Evolutionary conservation across 2,797 vertebrate species (phyloP), one percentile per base, ranked within the genome.

Genomic region (Nannoperca obscura): DNA sequence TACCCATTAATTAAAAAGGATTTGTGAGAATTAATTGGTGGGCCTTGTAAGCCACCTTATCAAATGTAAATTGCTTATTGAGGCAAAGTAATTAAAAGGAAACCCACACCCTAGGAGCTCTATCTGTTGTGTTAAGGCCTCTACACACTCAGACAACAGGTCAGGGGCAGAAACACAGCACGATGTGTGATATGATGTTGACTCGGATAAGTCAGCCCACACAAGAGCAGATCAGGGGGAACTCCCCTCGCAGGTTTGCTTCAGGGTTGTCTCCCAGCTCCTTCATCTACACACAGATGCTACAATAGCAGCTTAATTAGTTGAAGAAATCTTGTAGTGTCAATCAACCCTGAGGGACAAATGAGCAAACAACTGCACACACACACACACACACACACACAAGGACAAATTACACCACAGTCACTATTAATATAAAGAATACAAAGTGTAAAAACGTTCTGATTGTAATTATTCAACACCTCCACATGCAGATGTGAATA

Each of bases 51-150:
- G 84, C 74, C 74, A 71, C 81, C 86, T 80, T 80, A 89, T 88
- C 88, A 85, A 87, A 87, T 87, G 80, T 77, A 89, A 89, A 91
- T 88, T 85, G 77, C 84, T 91, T 91, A 91, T 87, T 88, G 82
- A 86, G 75, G 83, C 79, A 83, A 87, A 87, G 82, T 89, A 91
- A 90, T 92, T 90, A 90, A 90, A 88, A 78, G 59, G 81, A 89
- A 89, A 82, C 82, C 78, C 74, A 82, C 79, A 83, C 74, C 82
- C 62, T 58, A 42, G 69, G 85, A 85, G 72, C 76, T 75, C 71
- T 76, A 82, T 86, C 79, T 81, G 80, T 86, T 87, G 71, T 79
- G 60, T 76, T 86, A 74, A 76, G 79, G 83, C 60, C 75, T 80
- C 63, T 27, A 67, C 59, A 57, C 57, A 46, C 65, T 64, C 38